phyloP scores from a whole-genome alignment of 2,113 vertebrate genomes.

The Plecturocebus donacophilus region DNA sequence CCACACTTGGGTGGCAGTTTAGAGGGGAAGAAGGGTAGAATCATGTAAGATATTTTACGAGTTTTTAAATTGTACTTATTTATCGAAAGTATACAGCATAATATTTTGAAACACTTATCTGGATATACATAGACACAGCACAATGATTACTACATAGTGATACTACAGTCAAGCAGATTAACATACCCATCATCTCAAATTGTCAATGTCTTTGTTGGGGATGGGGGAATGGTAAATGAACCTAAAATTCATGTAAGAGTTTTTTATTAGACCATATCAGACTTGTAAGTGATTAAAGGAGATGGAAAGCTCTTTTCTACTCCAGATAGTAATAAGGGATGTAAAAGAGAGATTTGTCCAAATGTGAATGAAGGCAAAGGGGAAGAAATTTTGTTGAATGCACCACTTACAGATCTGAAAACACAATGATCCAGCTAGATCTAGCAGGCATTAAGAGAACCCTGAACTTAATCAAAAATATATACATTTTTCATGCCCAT shows the following conservation, averaged over 20 bases:
- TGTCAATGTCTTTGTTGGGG: no score
- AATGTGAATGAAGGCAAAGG: background rate
- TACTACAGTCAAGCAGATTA: background rate
- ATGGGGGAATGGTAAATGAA: background rate
- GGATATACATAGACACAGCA: background rate
- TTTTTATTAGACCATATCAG: background rate
- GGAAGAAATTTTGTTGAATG: fast-evolving
- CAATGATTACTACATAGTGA: background rate
- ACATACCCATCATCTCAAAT: background rate
- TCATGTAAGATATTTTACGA: no score
- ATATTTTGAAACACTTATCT: background rate
- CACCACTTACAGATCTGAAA: background rate
- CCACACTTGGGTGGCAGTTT: no score
- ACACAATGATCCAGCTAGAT: no score
- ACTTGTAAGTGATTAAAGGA: background rate
- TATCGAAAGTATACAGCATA: background rate
- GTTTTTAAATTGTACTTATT: fast-evolving
- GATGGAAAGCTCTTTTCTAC: background rate
- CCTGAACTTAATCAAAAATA: background rate
- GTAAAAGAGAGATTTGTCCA: fast-evolving
- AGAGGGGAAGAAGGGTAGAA: background rate
- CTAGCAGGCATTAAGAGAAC: background rate
- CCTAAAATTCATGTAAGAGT: background rate
- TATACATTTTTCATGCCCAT: fast-evolving
- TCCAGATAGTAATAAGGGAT: background rate